Percentiles rank a stretch among this genome's conserved stretches.
These are phyloP conservation scores for Pristis pectinata DNA, from an alignment of 2,797 vertebrate genomes.

Conservation along the genomic window DNA sequence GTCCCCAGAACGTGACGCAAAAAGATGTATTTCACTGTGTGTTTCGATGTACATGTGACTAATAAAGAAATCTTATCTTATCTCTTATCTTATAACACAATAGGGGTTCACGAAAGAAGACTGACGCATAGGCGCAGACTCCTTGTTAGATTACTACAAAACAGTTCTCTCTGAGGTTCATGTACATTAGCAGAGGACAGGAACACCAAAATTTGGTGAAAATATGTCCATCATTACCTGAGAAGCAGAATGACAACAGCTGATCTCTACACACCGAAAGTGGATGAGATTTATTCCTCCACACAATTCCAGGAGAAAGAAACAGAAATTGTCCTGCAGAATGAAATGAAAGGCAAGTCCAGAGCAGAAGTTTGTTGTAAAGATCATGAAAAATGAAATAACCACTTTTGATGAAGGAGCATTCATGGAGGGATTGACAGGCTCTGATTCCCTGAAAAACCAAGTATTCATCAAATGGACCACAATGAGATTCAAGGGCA, in stretches of 20 bases:
- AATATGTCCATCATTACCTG: too few species aligned
- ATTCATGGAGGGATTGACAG: neutral
- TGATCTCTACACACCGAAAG: neutral
- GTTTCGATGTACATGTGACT: too few species aligned
- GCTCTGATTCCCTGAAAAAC: neutral
- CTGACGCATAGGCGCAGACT: neutral
- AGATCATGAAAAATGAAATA: neutral
- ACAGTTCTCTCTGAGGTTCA: neutral
- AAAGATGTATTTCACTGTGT: too few species aligned
- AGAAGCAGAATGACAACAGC: neutral
- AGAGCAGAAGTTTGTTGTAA: neutral
- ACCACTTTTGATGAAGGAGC: neutral
- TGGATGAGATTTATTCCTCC: neutral
- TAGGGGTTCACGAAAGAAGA: too few species aligned
- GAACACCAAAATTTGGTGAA: neutral
- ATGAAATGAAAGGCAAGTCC: neutral
- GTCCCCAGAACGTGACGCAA: too few species aligned
- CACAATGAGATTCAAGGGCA: neutral
- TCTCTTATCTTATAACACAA: too few species aligned
- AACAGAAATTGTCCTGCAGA: too few species aligned
- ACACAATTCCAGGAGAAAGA: neutral
- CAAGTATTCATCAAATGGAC: neutral
- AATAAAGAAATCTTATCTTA: too few species aligned
- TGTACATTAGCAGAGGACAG: neutral
- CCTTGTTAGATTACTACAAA: neutral